Percentiles rank a stretch among this genome's conserved stretches.
phyloP scores from a whole-genome alignment of 2,113 vertebrate genomes.

The Cebus imitator region DNA sequence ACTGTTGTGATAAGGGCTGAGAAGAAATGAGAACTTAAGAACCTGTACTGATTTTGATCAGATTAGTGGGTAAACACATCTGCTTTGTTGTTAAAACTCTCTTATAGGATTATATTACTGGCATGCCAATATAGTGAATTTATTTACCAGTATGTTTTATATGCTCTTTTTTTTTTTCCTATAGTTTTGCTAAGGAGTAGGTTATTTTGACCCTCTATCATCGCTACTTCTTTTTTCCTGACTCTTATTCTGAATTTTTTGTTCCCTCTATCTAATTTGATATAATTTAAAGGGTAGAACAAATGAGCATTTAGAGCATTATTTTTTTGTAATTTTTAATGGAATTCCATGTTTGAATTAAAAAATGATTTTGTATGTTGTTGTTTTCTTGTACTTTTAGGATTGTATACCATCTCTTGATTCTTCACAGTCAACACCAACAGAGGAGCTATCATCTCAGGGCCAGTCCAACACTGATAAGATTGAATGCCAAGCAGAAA shows the following conservation, averaged over 20 bases:
- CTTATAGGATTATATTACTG: background rate
- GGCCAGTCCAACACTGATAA: slow-evolving; percentile 94
- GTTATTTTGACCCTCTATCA: background rate
- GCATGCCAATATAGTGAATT: slow-evolving; percentile 5
- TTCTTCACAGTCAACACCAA: slow-evolving; percentile 94
- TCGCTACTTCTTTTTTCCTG: slow-evolving; percentile 6
- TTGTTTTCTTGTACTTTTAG: slow-evolving; percentile 82
- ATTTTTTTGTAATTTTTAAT: slow-evolving; percentile 34
- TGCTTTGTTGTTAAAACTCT: slow-evolving; percentile 44
- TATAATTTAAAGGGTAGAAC: background rate
- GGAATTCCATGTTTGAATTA: background rate
- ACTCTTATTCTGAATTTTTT: slow-evolving; percentile 2
- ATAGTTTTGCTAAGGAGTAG: slow-evolving; percentile 26
- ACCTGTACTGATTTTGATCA: slow-evolving; percentile 2
- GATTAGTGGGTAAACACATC: background rate
- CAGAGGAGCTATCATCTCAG: slow-evolving; percentile 95
- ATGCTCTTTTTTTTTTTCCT: background rate
- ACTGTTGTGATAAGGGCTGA: background rate
- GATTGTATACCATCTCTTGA: slow-evolving; percentile 89
- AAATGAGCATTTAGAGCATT: slow-evolving; percentile 22
- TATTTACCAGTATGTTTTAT: background rate
- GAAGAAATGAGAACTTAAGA: slow-evolving; percentile 40
- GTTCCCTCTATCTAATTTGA: slow-evolving; percentile 15
- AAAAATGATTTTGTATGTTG: slow-evolving; percentile 38
- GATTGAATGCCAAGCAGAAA: slow-evolving; percentile 97